Evolutionary conservation across 2,113 vertebrate genomes (phyloP), one percentile per base, ranked within the genome.

Genomic region (Urocynchramus pylzowi): DNA sequence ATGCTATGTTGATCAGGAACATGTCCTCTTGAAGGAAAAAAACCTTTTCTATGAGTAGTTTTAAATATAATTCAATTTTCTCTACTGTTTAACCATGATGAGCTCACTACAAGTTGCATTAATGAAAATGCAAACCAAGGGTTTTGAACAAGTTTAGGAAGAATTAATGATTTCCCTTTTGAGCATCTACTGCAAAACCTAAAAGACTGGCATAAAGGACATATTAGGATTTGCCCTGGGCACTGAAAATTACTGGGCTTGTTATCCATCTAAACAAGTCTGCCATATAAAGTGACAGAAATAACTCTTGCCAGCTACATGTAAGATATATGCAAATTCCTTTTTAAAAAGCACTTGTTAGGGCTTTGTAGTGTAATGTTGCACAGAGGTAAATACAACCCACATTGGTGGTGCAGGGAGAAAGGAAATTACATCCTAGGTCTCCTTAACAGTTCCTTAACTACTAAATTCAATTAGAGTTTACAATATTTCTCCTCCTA

Each of bases 1-100:
- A 92, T 63, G 45, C 76, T 94, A 64, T 35, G 26, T 87, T 94
- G 70, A 75, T 93, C 76, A 88, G 76, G 60, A 96, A 89, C 75
- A 14, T 44, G 6, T 1, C 69, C 85, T 93, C 97, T 95, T 89
- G 33, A 94, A 80, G 70, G 52, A 41, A 84, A 89, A 95, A 96
- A 80, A 17, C 45, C 67, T 84, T 86, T 52, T 56, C 8, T 23
- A 16, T 65, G 3, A 57, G 7, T 31, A 59, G 6, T 71, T 80
- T 84, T 42, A 49, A 84, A 84, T 60, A 63, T 11, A 6, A 35
- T 44, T 95, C 9, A 3, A 0, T 23, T 76, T 69, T 91, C 35
- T 61, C 4, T 2, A 6, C 16, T 47, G 14, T 69, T 73, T 61
- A 68, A 37, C 20, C n/a, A 4, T 53, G 18, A 37, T 50, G 4